Percentiles rank a stretch among this genome's conserved stretches.
Conservation (phyloP, 2,797 vertebrate species). For the Falco cherrug region DNA sequence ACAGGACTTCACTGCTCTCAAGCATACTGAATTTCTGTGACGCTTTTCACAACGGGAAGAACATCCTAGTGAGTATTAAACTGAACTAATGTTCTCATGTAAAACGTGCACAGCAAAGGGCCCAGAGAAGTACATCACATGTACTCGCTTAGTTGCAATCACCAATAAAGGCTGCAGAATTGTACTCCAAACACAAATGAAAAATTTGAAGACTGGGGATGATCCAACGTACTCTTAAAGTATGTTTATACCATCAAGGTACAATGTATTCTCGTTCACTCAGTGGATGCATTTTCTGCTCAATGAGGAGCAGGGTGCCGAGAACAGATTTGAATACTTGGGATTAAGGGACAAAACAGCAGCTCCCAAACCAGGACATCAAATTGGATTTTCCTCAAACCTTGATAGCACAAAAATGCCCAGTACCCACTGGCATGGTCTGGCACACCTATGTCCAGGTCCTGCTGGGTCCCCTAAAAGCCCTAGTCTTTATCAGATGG, state of each 20-base stretch:
- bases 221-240: not conserved
- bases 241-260: not conserved
- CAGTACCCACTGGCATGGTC: not conserved
- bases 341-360: not conserved
- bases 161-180: not conserved
- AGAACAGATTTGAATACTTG: rapidly evolving
- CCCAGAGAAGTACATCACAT: not conserved
- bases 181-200: not conserved
- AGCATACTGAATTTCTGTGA: not conserved
- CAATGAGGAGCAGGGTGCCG: not conserved
- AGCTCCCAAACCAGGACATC: not conserved
- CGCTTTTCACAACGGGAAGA: not conserved
- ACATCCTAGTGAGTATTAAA: not conserved
- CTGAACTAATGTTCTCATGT: not conserved
- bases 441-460: not conserved
- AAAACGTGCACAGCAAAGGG: not conserved
- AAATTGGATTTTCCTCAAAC: not conserved
- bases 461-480: not conserved
- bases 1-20: not conserved
- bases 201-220: not conserved
- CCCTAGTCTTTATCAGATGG: not conserved
- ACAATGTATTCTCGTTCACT: not conserved
- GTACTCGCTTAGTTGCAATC: not conserved
- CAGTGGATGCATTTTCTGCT: not conserved
- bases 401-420: not conserved